Evolutionary conservation across 2,113 vertebrate genomes (phyloP).

Genomic region (Papio anubis): DNA sequence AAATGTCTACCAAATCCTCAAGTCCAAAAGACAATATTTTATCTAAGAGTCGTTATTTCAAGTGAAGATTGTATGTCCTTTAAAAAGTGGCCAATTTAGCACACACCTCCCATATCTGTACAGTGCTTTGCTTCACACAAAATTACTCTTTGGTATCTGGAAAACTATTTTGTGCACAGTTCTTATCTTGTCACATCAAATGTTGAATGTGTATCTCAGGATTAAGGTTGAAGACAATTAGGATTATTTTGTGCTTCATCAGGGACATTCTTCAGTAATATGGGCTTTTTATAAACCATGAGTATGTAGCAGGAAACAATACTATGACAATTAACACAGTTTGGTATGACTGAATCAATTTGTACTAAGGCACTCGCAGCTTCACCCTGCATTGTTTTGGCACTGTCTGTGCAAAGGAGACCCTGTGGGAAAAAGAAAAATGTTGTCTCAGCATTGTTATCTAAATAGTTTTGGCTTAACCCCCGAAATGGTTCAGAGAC

Average conservation of each 20-base stretch:
- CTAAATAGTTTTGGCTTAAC: neutral
- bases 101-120: too few species aligned
- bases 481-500: neutral
- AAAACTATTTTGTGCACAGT: fast-evolving
- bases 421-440: neutral
- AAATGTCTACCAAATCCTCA: neutral
- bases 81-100: fast-evolving
- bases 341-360: neutral
- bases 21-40: neutral
- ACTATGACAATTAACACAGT: fast-evolving
- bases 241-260: fast-evolving
- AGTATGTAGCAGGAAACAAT: fast-evolving
- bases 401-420: fast-evolving
- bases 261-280: neutral
- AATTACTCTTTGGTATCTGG: neutral
- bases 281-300: too few species aligned
- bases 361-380: too few species aligned
- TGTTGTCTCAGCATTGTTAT: fast-evolving
- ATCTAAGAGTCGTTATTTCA: neutral
- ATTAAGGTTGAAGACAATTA: neutral
- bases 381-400: neutral
- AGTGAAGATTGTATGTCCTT: fast-evolving
- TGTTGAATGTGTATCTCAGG: fast-evolving
- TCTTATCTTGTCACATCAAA: fast-evolving
- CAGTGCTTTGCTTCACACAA: too few species aligned